Base-by-base conservation (phyloP, 2,888 invertebrate genomes). In the Sinohyriopsis cumingii region DNA sequence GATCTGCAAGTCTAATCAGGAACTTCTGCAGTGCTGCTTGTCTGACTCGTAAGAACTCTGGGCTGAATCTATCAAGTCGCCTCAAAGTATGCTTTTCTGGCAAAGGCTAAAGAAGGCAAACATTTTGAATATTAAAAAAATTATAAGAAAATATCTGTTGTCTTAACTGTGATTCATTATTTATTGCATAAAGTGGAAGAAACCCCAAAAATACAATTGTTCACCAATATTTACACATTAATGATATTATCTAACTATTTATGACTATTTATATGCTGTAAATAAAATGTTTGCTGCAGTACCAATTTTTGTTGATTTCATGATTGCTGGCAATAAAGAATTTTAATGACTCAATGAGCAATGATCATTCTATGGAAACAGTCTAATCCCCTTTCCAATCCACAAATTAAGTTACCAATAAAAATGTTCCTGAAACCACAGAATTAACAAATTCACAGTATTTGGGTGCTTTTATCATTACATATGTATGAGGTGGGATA, bases 81-180 rank as follows among this genome's bases (percentile, higher is more conserved):
- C 93, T 91, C 59, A 94, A 85, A 18, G 93, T 93, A 87, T 94
- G 94, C 86, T 94, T 94, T 68, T 93, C 93, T 69, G 94, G 94
- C 84, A 94, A 90, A 33, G 94, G 93, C 93, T 94, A 83, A 25
- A 86, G 86, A 53, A 84, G 59, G 91, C 60, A 73, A 15, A 45
- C 45, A 45, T 45, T 45, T 15, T 45, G 45, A 45, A 45, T 56
- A 45, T 45, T 63, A 20, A 45, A 63, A 53, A 25, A 45, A 12
- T 12, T 45, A 15, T 12, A 45, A 45, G 3, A 67, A 62, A 28
- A 45, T 45, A 15, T 45, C 45, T 45, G 12, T 12, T 12, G 15
- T 45, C 45, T 45, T 59, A 59, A 22, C 2, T 5, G 5, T 9
- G 18, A 59, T 25, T 25, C 59, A 59, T n/a, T 25, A 22, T 19